Evolutionary conservation across 37 sponge, comb jelly and placozoan genomes (phyloP), one percentile per base, ranked within the genome.

Genomic region (Diacarnus erythraeanus): DNA sequence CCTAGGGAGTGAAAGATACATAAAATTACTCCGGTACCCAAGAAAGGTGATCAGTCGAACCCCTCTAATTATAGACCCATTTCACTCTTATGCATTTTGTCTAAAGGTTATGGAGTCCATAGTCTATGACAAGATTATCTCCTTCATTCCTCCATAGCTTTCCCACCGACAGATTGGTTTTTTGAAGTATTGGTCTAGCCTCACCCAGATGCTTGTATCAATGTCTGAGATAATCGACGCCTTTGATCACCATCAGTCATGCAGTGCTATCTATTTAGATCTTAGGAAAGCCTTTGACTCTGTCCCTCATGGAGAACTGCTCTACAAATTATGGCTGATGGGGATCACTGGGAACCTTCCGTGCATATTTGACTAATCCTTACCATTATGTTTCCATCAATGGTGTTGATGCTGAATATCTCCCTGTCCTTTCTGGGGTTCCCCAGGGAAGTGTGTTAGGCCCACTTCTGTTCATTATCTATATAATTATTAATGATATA

Each of bases 201-300:
- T 64, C 21, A 18, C 43, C 6, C 67, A 78, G 38, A 42, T 64
- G 3, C 78, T 78, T n/a, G 3, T 65, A 10, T 64, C 36, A n/a
- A 21, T 30, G 33, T 25, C 5, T 2, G 8, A 26, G 10, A 38
- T 60, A 3, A 29, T 20, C 36, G 57, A 77, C 21, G 42, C 40
- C n/a, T 8, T 40, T 6, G 59, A 74, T 10, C 57, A 29, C 8
- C 30, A 27, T 12, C 2, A 9, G n/a, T 38, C 27, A 1, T 30
- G n/a, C 59, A 75, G 64, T 57, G 33, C 59, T 2, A 38, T 84
- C 27, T 76, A 77, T 57, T 47, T 84, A 18, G 85, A 84, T 76
- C 68, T 76, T 25, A 71, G 63, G 20, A 84, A 84, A 51, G 71
- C 85, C 59, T 84, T 84, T 57, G 77, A 84, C 61, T 77, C 85